These are phyloP conservation scores for Patella pellucida DNA, from an alignment of 2,888 invertebrate genomes.

Conservation along the genomic window DNA sequence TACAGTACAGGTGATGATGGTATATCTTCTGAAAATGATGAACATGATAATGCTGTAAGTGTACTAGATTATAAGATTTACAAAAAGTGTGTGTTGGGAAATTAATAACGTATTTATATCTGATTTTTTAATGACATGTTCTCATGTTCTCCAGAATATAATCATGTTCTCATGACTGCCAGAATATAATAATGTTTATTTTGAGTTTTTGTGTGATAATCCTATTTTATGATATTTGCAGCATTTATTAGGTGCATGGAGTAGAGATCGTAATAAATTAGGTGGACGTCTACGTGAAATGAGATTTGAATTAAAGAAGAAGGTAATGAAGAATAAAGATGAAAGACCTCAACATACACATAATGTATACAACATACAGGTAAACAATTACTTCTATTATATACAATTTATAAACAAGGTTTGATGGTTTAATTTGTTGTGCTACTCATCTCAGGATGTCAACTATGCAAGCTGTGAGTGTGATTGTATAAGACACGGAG, in stretches of 20 bases:
- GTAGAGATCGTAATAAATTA: slow-evolving; percentile 17
- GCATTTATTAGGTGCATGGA: slow-evolving; percentile 16
- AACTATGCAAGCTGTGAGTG: too few species aligned
- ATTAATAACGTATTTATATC: not conserved
- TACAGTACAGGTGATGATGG: slow-evolving; percentile 56
- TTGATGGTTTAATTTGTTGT: too few species aligned
- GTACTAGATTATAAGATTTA: not conserved
- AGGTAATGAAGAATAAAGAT: slow-evolving; percentile 3
- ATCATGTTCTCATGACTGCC: not conserved
- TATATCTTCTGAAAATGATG: slow-evolving; percentile 54
- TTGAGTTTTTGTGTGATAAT: not conserved
- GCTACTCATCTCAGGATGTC: too few species aligned
- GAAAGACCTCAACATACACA: not conserved
- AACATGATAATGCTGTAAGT: slow-evolving; percentile 45
- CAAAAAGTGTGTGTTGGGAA: slow-evolving; percentile 5
- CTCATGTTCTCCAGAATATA: not conserved
- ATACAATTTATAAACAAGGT: too few species aligned
- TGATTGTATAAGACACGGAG: too few species aligned
- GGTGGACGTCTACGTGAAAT: slow-evolving; percentile 21
- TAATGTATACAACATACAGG: too few species aligned
- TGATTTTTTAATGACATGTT: not conserved
- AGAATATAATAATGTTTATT: not conserved
- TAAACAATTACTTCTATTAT: too few species aligned
- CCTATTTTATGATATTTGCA: not conserved
- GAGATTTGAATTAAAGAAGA: slow-evolving; percentile 15